phyloP scores from a whole-genome alignment of 1,140 invertebrate species.

The Zaprionus davidi region DNA sequence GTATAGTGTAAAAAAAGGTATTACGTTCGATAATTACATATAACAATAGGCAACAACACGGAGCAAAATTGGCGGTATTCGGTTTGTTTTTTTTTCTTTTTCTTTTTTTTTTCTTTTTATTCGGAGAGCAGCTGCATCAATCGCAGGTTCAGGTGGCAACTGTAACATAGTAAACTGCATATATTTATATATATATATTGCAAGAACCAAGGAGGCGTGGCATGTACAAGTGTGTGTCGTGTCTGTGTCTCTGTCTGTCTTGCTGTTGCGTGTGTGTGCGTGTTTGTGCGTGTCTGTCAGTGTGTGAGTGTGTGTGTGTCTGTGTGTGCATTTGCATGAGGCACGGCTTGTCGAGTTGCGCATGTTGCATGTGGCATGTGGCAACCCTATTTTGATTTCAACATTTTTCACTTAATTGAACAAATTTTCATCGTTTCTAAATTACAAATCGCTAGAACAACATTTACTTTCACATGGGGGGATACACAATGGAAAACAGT shows the following conservation, averaged over 20 bases:
- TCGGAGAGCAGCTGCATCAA: constrained; percentile 48
- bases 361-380: constrained; percentile 27
- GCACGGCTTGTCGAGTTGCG: constrained; percentile 41
- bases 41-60: constrained; percentile 82
- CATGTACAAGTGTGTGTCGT: constrained; percentile 33
- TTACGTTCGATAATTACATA: constrained; percentile 50
- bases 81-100: constrained; percentile 7
- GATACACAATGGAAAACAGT: constrained; percentile 3
- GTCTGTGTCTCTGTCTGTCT: constrained; percentile 18
- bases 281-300: constrained; percentile 14
- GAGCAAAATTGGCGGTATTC: constrained; percentile 58
- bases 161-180: constrained; percentile 30
- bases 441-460: constrained; percentile 18
- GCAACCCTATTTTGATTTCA: constrained; percentile 12
- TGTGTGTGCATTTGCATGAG: constrained; percentile 46
- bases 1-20: constrained; percentile 12
- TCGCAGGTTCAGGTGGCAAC: constrained; percentile 37
- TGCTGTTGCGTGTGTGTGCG: constrained; percentile 12
- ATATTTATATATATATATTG: neutral
- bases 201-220: constrained; percentile 27
- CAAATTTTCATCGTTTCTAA: constrained; percentile 25
- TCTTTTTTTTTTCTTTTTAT: constrained; percentile 8
- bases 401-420: constrained; percentile 48
- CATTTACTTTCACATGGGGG: constrained; percentile 2
- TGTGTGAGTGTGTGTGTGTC: constrained; percentile 5